A percentile compares a stretch with the other conserved stretches of the same genome.
phyloP scores from a whole-genome alignment of 2,888 invertebrate genomes.

The Caenorhabditis sp. region DNA sequence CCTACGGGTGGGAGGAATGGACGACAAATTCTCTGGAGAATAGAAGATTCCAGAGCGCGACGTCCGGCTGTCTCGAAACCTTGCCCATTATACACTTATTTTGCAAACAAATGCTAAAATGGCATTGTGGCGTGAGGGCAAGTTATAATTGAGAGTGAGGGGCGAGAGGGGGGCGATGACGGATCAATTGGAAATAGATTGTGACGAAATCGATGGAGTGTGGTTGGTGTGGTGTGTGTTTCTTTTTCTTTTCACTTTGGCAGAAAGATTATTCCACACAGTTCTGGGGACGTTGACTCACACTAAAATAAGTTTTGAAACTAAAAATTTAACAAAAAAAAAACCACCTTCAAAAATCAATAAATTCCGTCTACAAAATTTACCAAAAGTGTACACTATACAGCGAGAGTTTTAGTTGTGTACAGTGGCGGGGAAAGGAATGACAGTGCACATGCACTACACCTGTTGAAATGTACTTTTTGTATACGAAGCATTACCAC shows the following conservation, averaged over 20 bases:
- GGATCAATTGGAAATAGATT: slow-evolving; percentile 3
- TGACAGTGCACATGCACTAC: background rate
- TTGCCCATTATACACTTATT: slow-evolving; percentile 49
- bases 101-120: background rate
- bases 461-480: background rate
- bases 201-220: slow-evolving; percentile 1
- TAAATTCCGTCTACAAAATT: too few relatives aligned
- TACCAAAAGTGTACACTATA: too few relatives aligned
- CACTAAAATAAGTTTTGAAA: too few relatives aligned
- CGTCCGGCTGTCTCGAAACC: background rate
- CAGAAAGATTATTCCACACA: background rate
- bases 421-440: background rate
- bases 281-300: background rate
- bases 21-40: slow-evolving; percentile 34
- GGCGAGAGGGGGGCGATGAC: too few relatives aligned
- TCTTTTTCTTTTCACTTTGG: background rate
- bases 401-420: background rate
- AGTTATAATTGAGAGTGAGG: background rate
- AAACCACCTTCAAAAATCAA: too few relatives aligned
- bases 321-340: too few relatives aligned
- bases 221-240: background rate
- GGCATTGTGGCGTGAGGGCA: background rate
- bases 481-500: too few relatives aligned
- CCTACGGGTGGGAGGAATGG: background rate
- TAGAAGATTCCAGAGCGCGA: slow-evolving; percentile 8